A percentile compares a stretch with the other conserved stretches of the same genome.
Conservation (phyloP, 2,113 vertebrate genomes). For the human region GRCh38 chr3:165695501-165696000, state of each 20-base stretch:
- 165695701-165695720: not conserved
- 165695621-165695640: not conserved
- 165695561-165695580: not conserved
- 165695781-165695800: not conserved
- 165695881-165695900: not conserved
- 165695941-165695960: not conserved
- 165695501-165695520: not conserved
- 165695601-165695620: not conserved
- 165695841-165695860: too few species aligned
- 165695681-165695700: not conserved
- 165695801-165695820: not conserved
- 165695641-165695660: not conserved
- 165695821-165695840: not conserved
- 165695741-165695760: not conserved
- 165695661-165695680: not conserved
- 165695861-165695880: not conserved
- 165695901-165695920: not conserved
- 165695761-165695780: not conserved
- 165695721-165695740: not conserved
- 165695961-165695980: not conserved
- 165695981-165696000: not conserved
- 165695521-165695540: not conserved
- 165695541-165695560: not conserved
- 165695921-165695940: not conserved
- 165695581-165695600: not conserved